Percentiles rank a stretch among this genome's conserved stretches.
phyloP scores from a whole-genome alignment of 2,888 invertebrate species.

The Dasysyrphus tricinctus region DNA sequence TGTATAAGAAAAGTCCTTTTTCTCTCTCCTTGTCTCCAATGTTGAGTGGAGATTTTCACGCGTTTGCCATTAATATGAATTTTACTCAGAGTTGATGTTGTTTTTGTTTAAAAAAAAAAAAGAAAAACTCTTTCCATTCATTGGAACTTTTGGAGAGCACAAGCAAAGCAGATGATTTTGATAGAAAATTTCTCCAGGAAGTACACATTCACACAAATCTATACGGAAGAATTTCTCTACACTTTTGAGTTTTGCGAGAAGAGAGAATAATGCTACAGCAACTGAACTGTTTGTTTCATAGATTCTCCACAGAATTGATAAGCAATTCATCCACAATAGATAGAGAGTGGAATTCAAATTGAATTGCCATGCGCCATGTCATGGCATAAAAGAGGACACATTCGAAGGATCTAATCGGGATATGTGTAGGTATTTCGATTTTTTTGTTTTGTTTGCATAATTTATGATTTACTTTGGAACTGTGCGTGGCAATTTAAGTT shows the following conservation, averaged over 20 bases:
- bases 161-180: constrained; percentile 24
- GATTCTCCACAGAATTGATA: constrained; percentile 20
- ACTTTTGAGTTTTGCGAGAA: constrained; percentile 1
- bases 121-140: constrained; percentile 34
- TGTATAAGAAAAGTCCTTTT: constrained; percentile 57
- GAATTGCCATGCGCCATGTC: constrained; percentile 53
- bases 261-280: not conserved
- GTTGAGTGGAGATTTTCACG: constrained; percentile 70
- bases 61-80: constrained; percentile 51
- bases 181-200: constrained; percentile 26
- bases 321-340: constrained; percentile 7
- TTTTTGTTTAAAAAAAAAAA: not conserved
- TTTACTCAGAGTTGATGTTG: constrained; percentile 9
- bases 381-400: constrained; percentile 24
- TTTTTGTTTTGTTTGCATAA: constrained; percentile 32
- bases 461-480: constrained; percentile 27
- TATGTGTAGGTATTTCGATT: constrained; percentile 40
- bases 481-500: constrained; percentile 14
- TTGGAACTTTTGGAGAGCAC: constrained; percentile 7
- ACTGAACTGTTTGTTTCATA: not conserved
- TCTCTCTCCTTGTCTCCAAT: constrained; percentile 55
- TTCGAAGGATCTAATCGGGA: constrained; percentile 60
- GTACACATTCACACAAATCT: too few relatives aligned
- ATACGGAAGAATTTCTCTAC: constrained; percentile 2
- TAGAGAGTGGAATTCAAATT: constrained; percentile 21